Evolutionary conservation across 2,888 invertebrate genomes (phyloP), one percentile per base, ranked within the genome.

Genomic region (Pandemis heparana): DNA sequence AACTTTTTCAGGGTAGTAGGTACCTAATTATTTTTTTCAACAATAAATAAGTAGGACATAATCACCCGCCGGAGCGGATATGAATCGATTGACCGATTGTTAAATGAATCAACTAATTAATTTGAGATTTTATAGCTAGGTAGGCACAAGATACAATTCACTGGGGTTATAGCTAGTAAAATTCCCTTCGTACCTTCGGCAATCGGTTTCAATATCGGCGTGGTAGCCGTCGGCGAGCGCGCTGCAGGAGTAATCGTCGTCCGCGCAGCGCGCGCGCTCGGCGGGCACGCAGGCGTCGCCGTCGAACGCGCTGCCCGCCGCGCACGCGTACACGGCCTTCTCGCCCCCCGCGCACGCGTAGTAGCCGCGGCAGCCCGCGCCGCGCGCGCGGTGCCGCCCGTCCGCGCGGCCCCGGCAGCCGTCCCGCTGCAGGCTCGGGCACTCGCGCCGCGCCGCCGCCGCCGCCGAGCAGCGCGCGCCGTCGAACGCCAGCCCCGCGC

Each of bases 281-380:
- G 87, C 80, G 5, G 86, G 85, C n/a, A 93, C 94, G 82, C 96
- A 96, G 3, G 87, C 85, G 75, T 95, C 95, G 0, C 95, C 95
- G 83, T 96, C 95, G 83, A 96, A 96, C 18, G 90, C 90, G 65
- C 88, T 87, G 2, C 95, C 95, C 39, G 89, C 85, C 0, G 94
- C 89, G 78, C 96, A 96, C 53, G 95, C 91, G 84, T 95, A 95
- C 32, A 95, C 93, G n/a, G 95, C 95, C 81, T 95, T 95, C 78
- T 94, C 91, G 1, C 95, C 95, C 74, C 88, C 88, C 23, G 90
- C 89, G 84, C 96, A 96, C 79, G 93, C 95, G 85, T 94, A 95
- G 87, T 95, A 96, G 12, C 95, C 95, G 63, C 95, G 94, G 80
- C 96, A 96, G 2, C 95, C 95, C 1, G 94, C 90, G 79, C 90